Percentiles rank a stretch among this genome's conserved stretches.
Evolutionary conservation across 2,797 vertebrate species (phyloP).

Genomic region (Sorex maritimensis): DNA sequence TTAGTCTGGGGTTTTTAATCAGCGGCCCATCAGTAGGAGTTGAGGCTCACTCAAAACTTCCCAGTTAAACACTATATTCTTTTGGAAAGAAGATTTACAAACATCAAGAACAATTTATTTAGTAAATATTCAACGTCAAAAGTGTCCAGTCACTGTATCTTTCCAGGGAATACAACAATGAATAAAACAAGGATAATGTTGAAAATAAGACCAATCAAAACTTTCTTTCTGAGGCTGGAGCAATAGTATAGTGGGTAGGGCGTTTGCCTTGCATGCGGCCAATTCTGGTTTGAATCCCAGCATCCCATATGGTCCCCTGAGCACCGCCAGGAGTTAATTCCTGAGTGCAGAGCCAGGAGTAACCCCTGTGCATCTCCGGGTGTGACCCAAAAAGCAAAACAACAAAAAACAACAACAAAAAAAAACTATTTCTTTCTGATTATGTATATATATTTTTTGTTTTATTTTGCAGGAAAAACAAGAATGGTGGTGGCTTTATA

Average conservation of each 20-base stretch:
- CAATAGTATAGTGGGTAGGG: too few relatives aligned
- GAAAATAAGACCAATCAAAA: too few relatives aligned
- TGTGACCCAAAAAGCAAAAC: too few relatives aligned
- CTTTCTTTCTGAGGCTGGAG: too few relatives aligned
- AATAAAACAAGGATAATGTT: not conserved
- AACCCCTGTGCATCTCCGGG: too few relatives aligned
- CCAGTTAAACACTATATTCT: constrained; percentile 25
- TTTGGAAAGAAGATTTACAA: not conserved
- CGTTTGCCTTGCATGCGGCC: too few relatives aligned
- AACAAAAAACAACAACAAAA: not conserved
- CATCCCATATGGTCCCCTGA: too few relatives aligned
- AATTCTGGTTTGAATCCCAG: too few relatives aligned
- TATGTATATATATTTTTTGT: not conserved
- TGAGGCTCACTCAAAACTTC: not conserved
- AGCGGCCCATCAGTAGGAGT: not conserved
- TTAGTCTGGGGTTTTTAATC: constrained; percentile 58
- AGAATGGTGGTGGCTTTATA: constrained; percentile 99
- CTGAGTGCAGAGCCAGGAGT: too few relatives aligned
- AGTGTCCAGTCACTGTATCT: not conserved
- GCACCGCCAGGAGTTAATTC: too few relatives aligned
- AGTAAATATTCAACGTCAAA: not conserved
- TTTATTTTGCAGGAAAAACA: constrained; percentile 95
- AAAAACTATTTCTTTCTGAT: constrained; percentile 8
- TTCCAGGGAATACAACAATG: not conserved
- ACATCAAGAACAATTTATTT: not conserved